Base-by-base conservation (phyloP, 1,140 invertebrate species). In the Drosophila funebris region DNA sequence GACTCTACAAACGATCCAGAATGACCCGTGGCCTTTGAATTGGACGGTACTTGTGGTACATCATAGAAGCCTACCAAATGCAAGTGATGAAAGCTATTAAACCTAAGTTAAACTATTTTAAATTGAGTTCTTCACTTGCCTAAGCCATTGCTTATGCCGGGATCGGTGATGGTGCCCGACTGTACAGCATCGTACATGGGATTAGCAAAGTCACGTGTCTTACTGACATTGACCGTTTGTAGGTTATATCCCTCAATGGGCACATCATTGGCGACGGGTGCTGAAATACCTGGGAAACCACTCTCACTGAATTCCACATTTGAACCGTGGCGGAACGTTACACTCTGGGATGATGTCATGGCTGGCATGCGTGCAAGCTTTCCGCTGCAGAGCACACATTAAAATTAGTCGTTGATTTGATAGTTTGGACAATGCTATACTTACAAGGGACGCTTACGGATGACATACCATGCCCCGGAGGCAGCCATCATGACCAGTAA, bases 301-400 rank as follows among this genome's bases (percentile, higher is more conserved):
- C 94, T 93, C 29, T 94, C 93, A 63, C 95, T 95, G 92, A 98
- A 98, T 92, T 98, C 97, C 24, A 98, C 97, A 91, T 98, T 98
- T 24, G 96, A 97, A 50, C 97, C 97, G 91, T 97, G 97, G 37
- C 97, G 94, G 93, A 98, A 98, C n/a, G 97, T 97, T n/a, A 98
- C 97, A 84, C 96, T 98, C 90, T 97, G 97, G 20, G 96, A 96
- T 37, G 95, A 96, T n/a, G 95, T 95, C 64, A 96, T 92, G 73
- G 95, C 94, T 39, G 95, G 94, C 20, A 97, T 93, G 33, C 94
- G 95, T 41, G 94, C 94, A 76, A 96, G 94, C 91, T 97, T 97
- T 37, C 96, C 96, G 92, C 96, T 96, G 84, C 3, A 93, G 93
- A 60, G 71, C 73, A 60, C 2, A 3, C 33, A 41, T n/a, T n/a